A percentile compares a stretch with the other conserved stretches of the same genome.
phyloP scores from a whole-genome alignment of 2,888 invertebrate genomes.

The Philopedon plagiatum region DNA sequence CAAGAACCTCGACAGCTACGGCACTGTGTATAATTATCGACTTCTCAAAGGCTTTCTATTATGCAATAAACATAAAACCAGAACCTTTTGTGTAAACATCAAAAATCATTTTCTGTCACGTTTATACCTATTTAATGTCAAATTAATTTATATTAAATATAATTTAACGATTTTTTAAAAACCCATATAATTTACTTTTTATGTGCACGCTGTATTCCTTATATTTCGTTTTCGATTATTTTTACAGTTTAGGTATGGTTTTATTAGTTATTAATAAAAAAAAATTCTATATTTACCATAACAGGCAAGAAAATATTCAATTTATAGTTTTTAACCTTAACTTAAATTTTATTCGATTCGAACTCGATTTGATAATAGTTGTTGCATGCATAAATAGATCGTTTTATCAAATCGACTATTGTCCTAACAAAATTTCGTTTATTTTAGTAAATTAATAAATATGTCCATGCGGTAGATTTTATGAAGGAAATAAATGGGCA shows the following conservation, averaged over 20 bases:
- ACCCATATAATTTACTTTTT: constrained; percentile 2
- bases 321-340: neutral
- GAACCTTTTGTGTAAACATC: neutral
- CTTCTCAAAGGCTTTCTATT: neutral
- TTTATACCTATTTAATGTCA: neutral
- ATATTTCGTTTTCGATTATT: constrained; percentile 7
- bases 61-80: neutral
- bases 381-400: constrained; percentile 3
- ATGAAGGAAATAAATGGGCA: neutral
- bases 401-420: neutral
- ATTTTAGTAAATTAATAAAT: constrained; percentile 1
- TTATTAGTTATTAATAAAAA: constrained; percentile 1
- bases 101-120: neutral
- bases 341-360: constrained; percentile 6
- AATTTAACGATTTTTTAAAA: neutral
- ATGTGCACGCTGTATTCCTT: constrained; percentile 1
- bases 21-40: no score
- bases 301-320: constrained; percentile 2
- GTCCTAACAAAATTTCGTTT: neutral
- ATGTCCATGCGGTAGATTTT: neutral
- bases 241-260: neutral
- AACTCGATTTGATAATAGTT: neutral
- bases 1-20: no score
- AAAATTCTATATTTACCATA: constrained; percentile 3
- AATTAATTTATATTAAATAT: constrained; percentile 9